A percentile compares a stretch with the other conserved stretches of the same genome.
Evolutionary conservation across 2,797 vertebrate species (phyloP).

Genomic region (Coreius guichenoti): DNA sequence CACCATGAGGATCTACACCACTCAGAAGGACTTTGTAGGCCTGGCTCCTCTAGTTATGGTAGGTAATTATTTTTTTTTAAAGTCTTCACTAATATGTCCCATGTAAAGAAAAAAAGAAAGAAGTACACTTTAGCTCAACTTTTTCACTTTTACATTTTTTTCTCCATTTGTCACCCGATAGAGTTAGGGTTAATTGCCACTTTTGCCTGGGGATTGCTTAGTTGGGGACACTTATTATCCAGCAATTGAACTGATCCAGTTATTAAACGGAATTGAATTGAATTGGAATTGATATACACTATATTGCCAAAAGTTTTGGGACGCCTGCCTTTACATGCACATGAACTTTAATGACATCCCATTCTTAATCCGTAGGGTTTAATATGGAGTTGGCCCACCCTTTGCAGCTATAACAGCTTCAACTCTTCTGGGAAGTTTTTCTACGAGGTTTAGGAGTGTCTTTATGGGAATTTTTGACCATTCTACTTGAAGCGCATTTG

Average conservation of each 20-base stretch:
- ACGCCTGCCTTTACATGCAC: no score
- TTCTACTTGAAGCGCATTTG: no score
- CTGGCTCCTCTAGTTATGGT: slow-evolving; percentile 92
- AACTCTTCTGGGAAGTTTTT: no score
- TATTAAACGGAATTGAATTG: background rate
- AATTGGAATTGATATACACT: no score
- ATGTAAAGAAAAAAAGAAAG: no score
- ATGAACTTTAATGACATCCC: no score
- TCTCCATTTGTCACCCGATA: background rate
- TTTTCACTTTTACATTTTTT: background rate
- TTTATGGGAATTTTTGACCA: no score
- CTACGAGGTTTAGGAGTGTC: no score
- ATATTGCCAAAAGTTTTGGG: no score
- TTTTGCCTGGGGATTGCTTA: background rate
- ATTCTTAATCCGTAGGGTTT: no score
- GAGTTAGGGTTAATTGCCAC: background rate
- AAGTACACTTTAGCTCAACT: background rate
- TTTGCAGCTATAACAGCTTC: no score
- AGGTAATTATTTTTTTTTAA: slow-evolving; percentile 65
- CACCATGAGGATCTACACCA: slow-evolving; percentile 89
- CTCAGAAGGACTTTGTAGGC: slow-evolving; percentile 87
- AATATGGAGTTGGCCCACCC: no score
- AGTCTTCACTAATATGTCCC: background rate
- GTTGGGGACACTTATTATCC: background rate
- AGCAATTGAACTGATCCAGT: background rate